A percentile compares a stretch with the other conserved stretches of the same genome.
phyloP scores from a whole-genome alignment of 53 echinoderm and acorn worm genomes.

The Glandiceps talaboti region DNA sequence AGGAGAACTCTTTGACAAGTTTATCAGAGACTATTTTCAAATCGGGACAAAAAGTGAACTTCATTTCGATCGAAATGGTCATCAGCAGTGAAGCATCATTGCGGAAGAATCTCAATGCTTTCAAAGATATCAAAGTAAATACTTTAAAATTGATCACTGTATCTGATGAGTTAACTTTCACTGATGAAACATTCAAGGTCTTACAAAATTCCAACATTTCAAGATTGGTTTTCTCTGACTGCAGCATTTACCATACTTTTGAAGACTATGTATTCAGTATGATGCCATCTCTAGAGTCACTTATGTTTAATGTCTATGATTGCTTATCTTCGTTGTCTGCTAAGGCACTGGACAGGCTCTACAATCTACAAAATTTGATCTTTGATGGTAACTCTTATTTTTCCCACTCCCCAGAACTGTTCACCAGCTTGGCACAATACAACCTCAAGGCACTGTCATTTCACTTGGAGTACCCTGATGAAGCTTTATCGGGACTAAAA shows the following conservation, averaged over 20 bases:
- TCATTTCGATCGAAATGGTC: background rate
- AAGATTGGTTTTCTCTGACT: background rate
- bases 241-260: background rate
- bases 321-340: background rate
- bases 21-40: background rate
- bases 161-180: background rate
- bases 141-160: background rate
- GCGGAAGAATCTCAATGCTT: background rate
- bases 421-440: background rate
- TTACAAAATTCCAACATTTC: background rate
- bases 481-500: background rate
- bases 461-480: background rate
- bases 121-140: background rate
- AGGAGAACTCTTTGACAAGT: background rate
- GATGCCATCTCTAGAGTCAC: background rate
- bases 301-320: background rate
- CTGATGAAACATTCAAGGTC: background rate
- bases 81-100: background rate
- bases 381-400: background rate
- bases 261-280: background rate
- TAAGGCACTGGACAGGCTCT: background rate
- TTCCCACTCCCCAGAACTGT: background rate
- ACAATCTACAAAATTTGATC: background rate
- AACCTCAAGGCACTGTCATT: background rate
- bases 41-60: background rate